Evolutionary conservation across 1,140 invertebrate species (phyloP), one percentile per base, ranked within the genome.

Genomic region (Orius laevigatus): DNA sequence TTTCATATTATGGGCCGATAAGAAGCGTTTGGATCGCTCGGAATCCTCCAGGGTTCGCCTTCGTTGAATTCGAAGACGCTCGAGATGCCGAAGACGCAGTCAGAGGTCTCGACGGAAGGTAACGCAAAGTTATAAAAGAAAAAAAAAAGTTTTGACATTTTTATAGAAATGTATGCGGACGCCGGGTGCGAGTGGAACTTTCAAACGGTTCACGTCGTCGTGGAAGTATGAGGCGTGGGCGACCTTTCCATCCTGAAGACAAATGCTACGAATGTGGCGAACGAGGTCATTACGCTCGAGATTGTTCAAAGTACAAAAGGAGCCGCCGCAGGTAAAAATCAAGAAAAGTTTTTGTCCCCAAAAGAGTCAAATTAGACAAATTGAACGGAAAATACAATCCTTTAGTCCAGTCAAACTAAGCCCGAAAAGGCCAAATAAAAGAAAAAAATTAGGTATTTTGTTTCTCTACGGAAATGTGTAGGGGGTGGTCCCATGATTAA

Each of bases 11-110:
- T 66, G 94, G 94, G 3, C 81, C 85, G 20, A 67, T 97, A 52
- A 76, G 82, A 54, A 94, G 89, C 68, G 89, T 96, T 14, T 95
- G 88, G 90, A 87, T 95, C 3, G 91, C 90, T 1, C 71, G 89
- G 57, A 93, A 94, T 65, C 85, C 85, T 6, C 84, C 84, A 38
- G 81, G 91, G 32, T 96, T 96, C 70, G 91, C 90, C 10, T 96
- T 96, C 69, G 84, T 96, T 12, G 90, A 95, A 65, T 96, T 91
- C 68, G 91, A 96, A 68, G 80, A 83, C 63, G 70, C 79, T 0
- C 65, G 81, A 53, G 91, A 96, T 68, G 91, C 91, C 5, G 88
- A 91, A 62, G 91, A 97, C 70, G 85, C 90, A 11, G 83, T 91
- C 31, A 71, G 78, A 60, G 77, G 72, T 18, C 59, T 84, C 46